Evolutionary conservation across 2,113 vertebrate genomes (phyloP).

Genomic region (Peromyscus leucopus): DNA sequence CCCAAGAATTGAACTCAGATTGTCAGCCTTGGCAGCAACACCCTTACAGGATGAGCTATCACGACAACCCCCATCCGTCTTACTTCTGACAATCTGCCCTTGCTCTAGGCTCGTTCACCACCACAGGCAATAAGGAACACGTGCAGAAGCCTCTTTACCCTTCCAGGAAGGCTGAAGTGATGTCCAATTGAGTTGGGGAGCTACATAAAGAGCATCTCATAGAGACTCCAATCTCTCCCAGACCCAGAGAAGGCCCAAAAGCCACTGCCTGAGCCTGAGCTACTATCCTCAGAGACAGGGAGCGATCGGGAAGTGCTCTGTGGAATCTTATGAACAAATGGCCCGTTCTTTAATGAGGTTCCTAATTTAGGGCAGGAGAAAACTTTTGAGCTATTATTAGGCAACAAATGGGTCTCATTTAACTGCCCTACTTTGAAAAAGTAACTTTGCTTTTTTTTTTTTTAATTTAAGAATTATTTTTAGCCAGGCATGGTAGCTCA

Average conservation of each 20-base stretch:
- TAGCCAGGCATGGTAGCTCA: neutral
- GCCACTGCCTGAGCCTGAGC: neutral
- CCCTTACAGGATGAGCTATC: no score
- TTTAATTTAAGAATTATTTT: constrained; percentile 64
- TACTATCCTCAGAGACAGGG: constrained; percentile 15
- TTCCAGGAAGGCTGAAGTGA: neutral
- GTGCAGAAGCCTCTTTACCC: neutral
- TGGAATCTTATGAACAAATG: constrained; percentile 43
- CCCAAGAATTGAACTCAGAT: neutral
- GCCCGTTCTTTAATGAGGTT: constrained; percentile 55
- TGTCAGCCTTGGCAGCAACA: neutral
- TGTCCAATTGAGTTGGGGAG: constrained; percentile 6
- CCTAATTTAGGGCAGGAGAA: constrained; percentile 53
- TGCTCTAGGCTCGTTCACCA: neutral
- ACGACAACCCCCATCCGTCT: neutral
- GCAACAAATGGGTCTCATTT: constrained; percentile 67
- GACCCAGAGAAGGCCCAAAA: neutral
- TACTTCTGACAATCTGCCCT: neutral
- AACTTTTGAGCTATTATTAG: constrained; percentile 58
- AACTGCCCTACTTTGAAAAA: constrained; percentile 63
- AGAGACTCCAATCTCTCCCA: neutral
- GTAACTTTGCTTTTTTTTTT: neutral
- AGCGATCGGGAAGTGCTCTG: neutral
- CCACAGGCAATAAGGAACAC: neutral
- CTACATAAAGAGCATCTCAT: neutral